Base-by-base conservation (phyloP, 1,140 invertebrate genomes). In the Popillia japonica region DNA sequence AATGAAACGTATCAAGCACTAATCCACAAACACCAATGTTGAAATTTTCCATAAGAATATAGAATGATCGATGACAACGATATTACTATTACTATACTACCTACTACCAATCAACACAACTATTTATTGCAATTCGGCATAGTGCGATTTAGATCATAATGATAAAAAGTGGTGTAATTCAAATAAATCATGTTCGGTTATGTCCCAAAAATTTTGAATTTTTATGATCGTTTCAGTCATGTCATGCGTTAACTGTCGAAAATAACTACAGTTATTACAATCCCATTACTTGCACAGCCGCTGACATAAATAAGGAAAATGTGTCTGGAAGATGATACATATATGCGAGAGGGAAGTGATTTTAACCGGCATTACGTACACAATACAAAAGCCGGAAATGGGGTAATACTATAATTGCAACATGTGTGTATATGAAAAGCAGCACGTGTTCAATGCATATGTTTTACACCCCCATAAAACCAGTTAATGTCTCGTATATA, bases 401-500 rank as follows among this genome's bases (percentile, higher is more conserved):
- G 20, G 61, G 61, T 68, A 68, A 68, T 34, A 34, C 61, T 34
- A 68, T 68, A 68, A 68, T 68, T 68, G 61, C 61, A 34, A 68
- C 61, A 68, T 68, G 22, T 68, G 61, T 34, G 20, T 10, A 22
- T 34, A 34, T n/a, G 61, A 68, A 68, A 27, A 27, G 61, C 22
- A 68, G 61, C 61, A 68, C 61, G 61, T 68, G 61, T 68, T 68
- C 27, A 14, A 8, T 34, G 22, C 27, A 68, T 68, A 68, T 34
- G 61, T 68, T 68, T 68, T 68, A 68, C 61, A 68, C 61, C 61
- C 61, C 61, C 61, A 68, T 68, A 68, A 68, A 68, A 68, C 61
- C 20, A 34, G 61, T 68, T 68, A 68, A 68, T 68, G 61, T 68
- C 23, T 22, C 22, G 61, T 68, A 6, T 55, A 55, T 17, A n/a